Evolutionary conservation across 1,140 invertebrate species (phyloP).

Genomic region (Paralvinella palmiformis): DNA sequence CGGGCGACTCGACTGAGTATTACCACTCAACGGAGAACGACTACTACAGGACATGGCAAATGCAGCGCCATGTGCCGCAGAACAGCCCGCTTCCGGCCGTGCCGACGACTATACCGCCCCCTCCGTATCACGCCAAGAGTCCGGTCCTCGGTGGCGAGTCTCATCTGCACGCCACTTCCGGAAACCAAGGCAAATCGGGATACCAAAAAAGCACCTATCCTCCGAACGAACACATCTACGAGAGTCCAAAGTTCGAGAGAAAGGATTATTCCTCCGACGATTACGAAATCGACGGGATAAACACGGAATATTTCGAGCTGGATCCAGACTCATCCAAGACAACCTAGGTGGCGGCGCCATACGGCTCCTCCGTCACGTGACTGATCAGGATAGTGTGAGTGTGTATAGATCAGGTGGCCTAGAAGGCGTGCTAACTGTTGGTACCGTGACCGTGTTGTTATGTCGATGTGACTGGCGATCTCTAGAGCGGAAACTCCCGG

Average conservation of each 20-base stretch:
- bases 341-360: too few species aligned
- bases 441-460: too few species aligned
- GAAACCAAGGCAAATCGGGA: not conserved
- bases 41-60: slow-evolving; percentile 12
- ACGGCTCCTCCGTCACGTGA: too few species aligned
- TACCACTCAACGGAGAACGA: slow-evolving; percentile 10
- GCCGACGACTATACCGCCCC: not conserved
- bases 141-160: not conserved
- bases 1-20: not conserved
- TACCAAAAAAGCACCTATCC: not conserved
- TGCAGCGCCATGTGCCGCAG: slow-evolving; percentile 1
- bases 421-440: too few species aligned
- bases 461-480: too few species aligned
- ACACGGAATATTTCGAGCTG: slow-evolving; percentile 3
- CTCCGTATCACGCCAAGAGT: not conserved
- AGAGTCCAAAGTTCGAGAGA: slow-evolving; percentile 13
- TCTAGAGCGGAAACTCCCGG: too few species aligned
- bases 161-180: not conserved
- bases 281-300: not conserved
- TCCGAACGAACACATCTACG: slow-evolving; percentile 13
- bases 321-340: slow-evolving; percentile 4
- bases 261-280: not conserved
- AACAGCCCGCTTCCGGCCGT: not conserved
- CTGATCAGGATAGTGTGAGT: too few species aligned
- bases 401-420: too few species aligned